Base-by-base conservation (phyloP, 2,113 vertebrate species). In the Passerina amoena region DNA sequence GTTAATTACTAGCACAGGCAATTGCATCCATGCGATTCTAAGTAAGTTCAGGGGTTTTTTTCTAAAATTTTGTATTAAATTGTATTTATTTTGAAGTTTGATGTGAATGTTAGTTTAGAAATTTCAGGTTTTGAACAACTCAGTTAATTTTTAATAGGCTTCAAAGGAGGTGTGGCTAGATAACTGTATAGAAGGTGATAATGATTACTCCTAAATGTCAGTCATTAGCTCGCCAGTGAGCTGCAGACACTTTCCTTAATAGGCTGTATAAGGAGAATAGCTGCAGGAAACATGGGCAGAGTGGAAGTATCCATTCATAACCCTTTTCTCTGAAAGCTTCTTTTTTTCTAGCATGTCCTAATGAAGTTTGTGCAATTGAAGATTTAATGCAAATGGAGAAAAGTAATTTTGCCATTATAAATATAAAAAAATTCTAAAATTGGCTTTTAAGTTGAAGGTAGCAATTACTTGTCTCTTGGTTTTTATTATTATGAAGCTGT, bases 1-100 rank as follows among this genome's bases (percentile, higher is more conserved):
- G 37, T 37, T 42, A 25, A 63, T 57, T 75, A 63, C 45, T 54
- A 80, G 72, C 45, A 84, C 47, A n/a, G 63, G n/a, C 31, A 30
- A 47, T 59, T 4, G 2, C 63, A 42, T 57, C 16, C 40, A 15
- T 86, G 72, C 24, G 60, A 22, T 57, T 91, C 63, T 73, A 53
- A 61, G 9, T 70, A 57, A 61, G 10, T 77, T 70, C 56, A 42
- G 35, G 87, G 47, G 0, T 17, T 37, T 85, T 86, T 59, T n/a
- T 4, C 37, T 44, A 44, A 37, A 66, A 35, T 78, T 88, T 96
- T 90, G 6, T 90, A 88, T 71, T 72, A 87, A 92, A 63, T n/a
- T 73, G 45, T 95, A 94, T 96, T 97, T 96, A 95, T 95, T 97
- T 81, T 90, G 25, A 88, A 86, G n/a, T 80, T 88, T 88, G 68